These are phyloP conservation scores for Reticulitermes lucifugus DNA, from an alignment of 2,888 invertebrate species.

Conservation along the genomic window DNA sequence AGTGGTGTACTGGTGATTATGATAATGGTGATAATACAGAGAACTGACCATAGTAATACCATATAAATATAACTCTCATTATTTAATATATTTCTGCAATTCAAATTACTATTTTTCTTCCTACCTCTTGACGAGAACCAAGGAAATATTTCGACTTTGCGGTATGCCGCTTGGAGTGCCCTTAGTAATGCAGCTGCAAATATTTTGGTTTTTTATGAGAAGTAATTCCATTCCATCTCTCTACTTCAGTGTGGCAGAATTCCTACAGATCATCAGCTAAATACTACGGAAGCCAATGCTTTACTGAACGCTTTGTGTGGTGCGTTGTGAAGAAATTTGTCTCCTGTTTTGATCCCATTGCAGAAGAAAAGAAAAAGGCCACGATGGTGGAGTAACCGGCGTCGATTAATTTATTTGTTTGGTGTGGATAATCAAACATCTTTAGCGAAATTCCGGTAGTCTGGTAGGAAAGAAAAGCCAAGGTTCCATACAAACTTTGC, in stretches of 20 bases:
- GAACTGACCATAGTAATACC: too few species aligned
- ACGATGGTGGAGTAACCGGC: not conserved
- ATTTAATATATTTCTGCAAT: too few species aligned
- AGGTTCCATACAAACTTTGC: not conserved
- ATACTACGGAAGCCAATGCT: not conserved
- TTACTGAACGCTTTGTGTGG: not conserved
- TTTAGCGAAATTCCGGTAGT: not conserved
- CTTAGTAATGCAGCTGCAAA: not conserved
- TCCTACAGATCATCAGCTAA: not conserved
- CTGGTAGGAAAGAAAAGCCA: not conserved
- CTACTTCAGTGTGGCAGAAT: not conserved
- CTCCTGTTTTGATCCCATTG: not conserved
- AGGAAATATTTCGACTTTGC: too few species aligned
- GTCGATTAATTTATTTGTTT: not conserved
- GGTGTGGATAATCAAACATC: not conserved
- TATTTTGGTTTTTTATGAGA: not conserved
- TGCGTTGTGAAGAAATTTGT: not conserved
- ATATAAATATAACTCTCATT: too few species aligned
- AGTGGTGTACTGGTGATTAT: too few species aligned
- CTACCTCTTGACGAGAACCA: too few species aligned
- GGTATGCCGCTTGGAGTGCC: too few species aligned
- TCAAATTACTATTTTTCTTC: too few species aligned
- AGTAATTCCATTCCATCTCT: not conserved
- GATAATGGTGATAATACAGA: too few species aligned
- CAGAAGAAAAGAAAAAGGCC: not conserved